Evolutionary conservation across 2,113 vertebrate species (phyloP).

Genomic region (Pyrgilauda ruficollis): DNA sequence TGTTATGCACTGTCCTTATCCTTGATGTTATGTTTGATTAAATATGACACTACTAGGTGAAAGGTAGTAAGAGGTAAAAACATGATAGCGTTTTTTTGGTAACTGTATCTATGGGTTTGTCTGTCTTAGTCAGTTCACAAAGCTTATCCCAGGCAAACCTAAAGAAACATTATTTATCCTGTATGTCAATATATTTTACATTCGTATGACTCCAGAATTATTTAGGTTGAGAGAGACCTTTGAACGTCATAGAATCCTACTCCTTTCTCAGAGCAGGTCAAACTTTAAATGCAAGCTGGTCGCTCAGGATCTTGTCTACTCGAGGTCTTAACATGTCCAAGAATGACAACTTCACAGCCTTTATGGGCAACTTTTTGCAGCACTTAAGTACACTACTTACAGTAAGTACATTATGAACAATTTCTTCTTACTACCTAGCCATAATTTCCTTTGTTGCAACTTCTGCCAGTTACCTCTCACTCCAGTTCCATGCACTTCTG

Average conservation of each 20-base stretch:
- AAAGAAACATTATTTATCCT: background rate
- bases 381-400: background rate
- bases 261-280: background rate
- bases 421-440: background rate
- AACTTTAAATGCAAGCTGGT: background rate
- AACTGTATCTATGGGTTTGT: background rate
- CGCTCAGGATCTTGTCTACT: background rate
- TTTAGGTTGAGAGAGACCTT: background rate
- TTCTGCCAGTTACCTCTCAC: background rate
- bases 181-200: background rate
- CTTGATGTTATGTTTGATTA: background rate
- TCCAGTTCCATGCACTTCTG: background rate
- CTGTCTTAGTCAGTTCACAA: background rate
- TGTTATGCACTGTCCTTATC: background rate
- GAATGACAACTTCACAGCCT: background rate
- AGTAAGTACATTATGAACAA: background rate
- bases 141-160: background rate
- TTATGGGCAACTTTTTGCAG: background rate
- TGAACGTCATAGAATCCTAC: background rate
- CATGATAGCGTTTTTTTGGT: background rate
- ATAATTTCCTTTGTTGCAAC: background rate
- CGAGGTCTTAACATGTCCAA: background rate
- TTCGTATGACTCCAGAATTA: background rate
- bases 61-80: background rate
- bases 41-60: background rate